Evolutionary conservation across 2,888 invertebrate species (phyloP).

Genomic region (Trachelus troglodyta): DNA sequence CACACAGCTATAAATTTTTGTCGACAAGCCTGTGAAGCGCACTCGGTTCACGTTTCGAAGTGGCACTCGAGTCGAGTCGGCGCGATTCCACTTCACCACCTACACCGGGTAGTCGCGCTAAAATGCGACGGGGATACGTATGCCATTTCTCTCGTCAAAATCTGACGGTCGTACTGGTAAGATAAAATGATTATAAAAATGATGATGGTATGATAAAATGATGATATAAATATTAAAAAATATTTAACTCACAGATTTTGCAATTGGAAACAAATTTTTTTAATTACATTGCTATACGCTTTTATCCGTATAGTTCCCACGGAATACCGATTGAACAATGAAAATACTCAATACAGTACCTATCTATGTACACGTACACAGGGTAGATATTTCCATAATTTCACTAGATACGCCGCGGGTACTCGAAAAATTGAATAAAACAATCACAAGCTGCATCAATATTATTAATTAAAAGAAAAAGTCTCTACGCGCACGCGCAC

Average conservation of each 20-base stretch:
- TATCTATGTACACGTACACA: not conserved
- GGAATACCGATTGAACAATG: no score
- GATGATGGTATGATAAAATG: not conserved
- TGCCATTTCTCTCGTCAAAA: not conserved
- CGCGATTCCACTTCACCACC: conserved; percentile 2
- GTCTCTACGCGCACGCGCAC: not conserved
- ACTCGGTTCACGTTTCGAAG: conserved; percentile 1
- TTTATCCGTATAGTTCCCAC: not conserved
- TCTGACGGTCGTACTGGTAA: not conserved
- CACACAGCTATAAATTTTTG: conserved; percentile 11
- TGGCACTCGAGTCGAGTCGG: conserved; percentile 8
- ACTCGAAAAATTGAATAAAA: not conserved
- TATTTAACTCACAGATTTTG: not conserved
- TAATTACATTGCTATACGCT: not conserved
- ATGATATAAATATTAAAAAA: no score
- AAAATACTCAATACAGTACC: no score
- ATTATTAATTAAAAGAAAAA: not conserved
- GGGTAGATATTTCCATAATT: not conserved
- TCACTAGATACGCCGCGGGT: not conserved
- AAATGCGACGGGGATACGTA: not conserved
- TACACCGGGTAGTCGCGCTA: not conserved
- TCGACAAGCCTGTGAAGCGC: conserved; percentile 11
- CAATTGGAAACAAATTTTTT: not conserved
- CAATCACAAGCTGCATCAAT: not conserved
- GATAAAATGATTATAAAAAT: not conserved